phyloP scores from a whole-genome alignment of 2,888 invertebrate genomes.

The Drosophila phalerata region DNA sequence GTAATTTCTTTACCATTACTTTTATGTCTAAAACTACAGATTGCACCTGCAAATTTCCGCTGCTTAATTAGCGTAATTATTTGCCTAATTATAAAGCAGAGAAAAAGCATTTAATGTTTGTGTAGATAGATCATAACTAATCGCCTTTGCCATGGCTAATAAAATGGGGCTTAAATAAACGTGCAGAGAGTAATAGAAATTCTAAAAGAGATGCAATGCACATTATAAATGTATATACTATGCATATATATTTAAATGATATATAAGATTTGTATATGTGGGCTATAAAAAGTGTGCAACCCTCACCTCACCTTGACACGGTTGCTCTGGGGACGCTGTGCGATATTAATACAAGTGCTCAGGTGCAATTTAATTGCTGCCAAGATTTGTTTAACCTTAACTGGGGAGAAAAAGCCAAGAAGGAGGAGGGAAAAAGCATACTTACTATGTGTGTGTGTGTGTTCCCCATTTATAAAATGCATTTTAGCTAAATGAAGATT shows the following conservation, averaged over 20 bases:
- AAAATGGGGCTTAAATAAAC: conserved; percentile 8
- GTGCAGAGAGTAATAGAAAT: conserved; percentile 2
- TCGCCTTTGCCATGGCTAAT: conserved; percentile 20
- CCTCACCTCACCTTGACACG: conserved; percentile 79
- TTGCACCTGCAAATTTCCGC: conserved; percentile 16
- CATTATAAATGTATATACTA: conserved; percentile 5
- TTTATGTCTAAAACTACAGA: not conserved
- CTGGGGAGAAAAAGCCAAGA: not conserved
- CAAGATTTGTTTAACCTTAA: conserved; percentile 67
- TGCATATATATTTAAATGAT: conserved; percentile 7
- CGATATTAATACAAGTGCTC: conserved; percentile 69
- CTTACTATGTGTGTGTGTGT: not conserved
- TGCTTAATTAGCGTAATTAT: conserved; percentile 23
- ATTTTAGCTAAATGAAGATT: conserved; percentile 55
- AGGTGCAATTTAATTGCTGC: conserved; percentile 81
- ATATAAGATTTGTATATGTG: conserved; percentile 3
- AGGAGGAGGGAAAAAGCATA: not conserved
- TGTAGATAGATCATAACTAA: conserved; percentile 2
- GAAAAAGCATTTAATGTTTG: conserved; percentile 1
- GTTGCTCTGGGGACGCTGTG: conserved; percentile 44
- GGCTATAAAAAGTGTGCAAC: conserved; percentile 74
- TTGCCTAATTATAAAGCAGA: conserved; percentile 21
- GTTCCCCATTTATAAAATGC: conserved; percentile 9
- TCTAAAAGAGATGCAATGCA: conserved; percentile 8
- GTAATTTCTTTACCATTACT: not conserved